Conservation (phyloP, 2,888 invertebrate species). For the Dicycla oo region DNA sequence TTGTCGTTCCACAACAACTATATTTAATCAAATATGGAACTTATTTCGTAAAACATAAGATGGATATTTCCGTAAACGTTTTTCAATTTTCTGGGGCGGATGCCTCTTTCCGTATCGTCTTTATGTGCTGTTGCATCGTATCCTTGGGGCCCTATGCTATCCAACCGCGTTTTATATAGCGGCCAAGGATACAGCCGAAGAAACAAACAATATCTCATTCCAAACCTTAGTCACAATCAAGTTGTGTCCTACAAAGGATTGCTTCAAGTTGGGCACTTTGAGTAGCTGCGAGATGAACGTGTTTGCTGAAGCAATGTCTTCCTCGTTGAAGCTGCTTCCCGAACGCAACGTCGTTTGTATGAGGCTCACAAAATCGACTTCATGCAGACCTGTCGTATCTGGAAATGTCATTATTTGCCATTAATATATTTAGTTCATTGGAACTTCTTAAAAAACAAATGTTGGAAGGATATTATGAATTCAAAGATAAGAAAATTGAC, state of each 20-base stretch:
- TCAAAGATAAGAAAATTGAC: not conserved
- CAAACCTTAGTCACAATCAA: conserved; percentile 80
- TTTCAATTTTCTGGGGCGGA: not conserved
- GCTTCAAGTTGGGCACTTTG: conserved; percentile 74
- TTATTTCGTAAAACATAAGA: not conserved
- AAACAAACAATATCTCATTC: not conserved
- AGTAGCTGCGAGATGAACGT: conserved; percentile 73
- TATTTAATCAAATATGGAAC: not conserved
- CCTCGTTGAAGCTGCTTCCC: conserved; percentile 59
- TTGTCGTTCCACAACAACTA: not conserved
- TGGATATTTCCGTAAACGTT: not conserved
- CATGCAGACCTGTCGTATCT: conserved; percentile 61
- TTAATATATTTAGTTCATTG: not conserved
- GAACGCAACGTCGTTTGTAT: conserved; percentile 67
- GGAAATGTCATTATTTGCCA: conserved; percentile 16
- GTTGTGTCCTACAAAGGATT: conserved; percentile 70
- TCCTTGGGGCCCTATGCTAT: not conserved
- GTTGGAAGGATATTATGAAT: not conserved
- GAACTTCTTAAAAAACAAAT: not conserved
- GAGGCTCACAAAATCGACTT: conserved; percentile 71
- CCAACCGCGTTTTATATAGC: not conserved
- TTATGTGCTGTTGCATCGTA: not conserved
- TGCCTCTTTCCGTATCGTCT: not conserved
- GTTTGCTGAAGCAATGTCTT: conserved; percentile 73
- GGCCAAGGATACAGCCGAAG: not conserved